phyloP scores from a whole-genome alignment of 2,113 vertebrate species.

The Perca schrenkii region DNA sequence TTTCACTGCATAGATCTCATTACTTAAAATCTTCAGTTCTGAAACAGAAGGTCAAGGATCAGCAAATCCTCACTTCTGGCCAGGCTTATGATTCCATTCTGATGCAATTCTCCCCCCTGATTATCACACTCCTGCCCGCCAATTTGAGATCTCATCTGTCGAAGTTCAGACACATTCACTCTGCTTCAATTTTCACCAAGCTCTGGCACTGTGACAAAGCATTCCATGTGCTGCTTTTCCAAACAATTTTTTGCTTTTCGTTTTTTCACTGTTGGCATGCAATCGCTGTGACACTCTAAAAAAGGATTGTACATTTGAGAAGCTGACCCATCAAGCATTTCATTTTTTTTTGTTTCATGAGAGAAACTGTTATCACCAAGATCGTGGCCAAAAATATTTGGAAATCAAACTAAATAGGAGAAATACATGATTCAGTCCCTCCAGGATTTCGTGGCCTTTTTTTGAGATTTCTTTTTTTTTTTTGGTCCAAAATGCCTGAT shows the following conservation, averaged over 20 bases:
- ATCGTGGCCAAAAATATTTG: not conserved
- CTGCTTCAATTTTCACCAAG: constrained; percentile 55
- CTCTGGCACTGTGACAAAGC: constrained; percentile 35
- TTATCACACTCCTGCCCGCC: constrained; percentile 71
- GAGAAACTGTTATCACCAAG: not conserved
- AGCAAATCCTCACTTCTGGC: constrained; percentile 79
- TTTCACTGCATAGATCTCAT: constrained; percentile 81
- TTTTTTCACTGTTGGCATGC: not conserved
- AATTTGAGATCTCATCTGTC: constrained; percentile 74
- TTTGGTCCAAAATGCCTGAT: no score
- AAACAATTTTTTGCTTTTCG: constrained; percentile 45
- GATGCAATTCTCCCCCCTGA: constrained; percentile 82
- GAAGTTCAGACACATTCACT: constrained; percentile 66
- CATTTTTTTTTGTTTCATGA: not conserved
- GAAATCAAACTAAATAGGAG: not conserved
- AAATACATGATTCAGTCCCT: no score
- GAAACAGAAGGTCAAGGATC: constrained; percentile 85
- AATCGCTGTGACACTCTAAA: not conserved
- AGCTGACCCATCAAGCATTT: constrained; percentile 9
- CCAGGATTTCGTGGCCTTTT: no score
- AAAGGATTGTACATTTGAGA: constrained; percentile 5
- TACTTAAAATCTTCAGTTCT: constrained; percentile 80
- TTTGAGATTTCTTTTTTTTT: no score
- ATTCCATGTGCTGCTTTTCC: constrained; percentile 20
- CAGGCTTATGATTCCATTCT: constrained; percentile 81